Percentiles rank a stretch among this genome's conserved stretches.
Conservation (phyloP, 2,888 invertebrate species). For the Clitarchus hookeri region DNA sequence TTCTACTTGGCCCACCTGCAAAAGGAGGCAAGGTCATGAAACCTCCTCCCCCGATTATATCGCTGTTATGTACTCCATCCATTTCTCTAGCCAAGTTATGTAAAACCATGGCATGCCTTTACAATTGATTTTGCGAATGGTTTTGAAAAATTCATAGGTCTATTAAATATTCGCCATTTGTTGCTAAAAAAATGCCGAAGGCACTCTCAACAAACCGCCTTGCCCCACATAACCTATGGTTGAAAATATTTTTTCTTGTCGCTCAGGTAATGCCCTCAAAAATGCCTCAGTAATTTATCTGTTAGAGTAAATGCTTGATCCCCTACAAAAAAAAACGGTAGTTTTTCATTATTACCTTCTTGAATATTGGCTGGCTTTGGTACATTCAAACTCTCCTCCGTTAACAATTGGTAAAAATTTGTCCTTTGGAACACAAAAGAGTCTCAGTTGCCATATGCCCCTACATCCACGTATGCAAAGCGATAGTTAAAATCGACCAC, state of each 20-base stretch:
- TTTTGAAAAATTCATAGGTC: background rate
- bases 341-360: no score
- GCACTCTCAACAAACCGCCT: background rate
- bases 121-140: slow-evolving; percentile 1
- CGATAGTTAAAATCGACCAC: background rate
- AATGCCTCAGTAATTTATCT: background rate
- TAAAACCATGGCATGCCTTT: slow-evolving; percentile 15
- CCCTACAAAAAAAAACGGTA: background rate
- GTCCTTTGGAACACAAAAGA: background rate
- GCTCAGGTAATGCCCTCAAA: background rate
- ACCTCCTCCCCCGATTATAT: background rate
- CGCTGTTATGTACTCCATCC: background rate
- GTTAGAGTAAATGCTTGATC: background rate
- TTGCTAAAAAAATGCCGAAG: background rate
- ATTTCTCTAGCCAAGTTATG: slow-evolving; percentile 20
- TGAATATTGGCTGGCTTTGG: background rate
- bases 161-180: slow-evolving; percentile 10
- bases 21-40: background rate
- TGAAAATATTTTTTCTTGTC: background rate
- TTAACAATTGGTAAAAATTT: background rate
- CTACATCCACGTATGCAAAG: no score
- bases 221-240: background rate
- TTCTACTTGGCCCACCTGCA: background rate
- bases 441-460: slow-evolving; percentile 3
- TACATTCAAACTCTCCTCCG: background rate